phyloP scores from a whole-genome alignment of 2,888 invertebrate species.

The Pammene fasciana region DNA sequence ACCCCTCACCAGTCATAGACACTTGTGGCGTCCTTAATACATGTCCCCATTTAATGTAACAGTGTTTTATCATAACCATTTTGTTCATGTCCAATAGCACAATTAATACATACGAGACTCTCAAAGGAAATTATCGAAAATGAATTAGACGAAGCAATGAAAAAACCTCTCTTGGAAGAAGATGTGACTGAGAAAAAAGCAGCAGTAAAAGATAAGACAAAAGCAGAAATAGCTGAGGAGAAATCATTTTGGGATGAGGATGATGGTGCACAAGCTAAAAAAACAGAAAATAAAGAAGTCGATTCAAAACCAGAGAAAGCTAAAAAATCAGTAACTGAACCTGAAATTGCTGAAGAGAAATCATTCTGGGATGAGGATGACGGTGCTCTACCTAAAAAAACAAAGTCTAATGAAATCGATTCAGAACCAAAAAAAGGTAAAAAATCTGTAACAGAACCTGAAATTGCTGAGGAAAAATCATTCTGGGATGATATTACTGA shows the following conservation, averaged over 20 bases:
- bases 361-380: constrained; percentile 65
- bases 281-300: constrained; percentile 51
- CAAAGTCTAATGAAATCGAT: constrained; percentile 50
- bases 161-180: constrained; percentile 58
- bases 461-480: constrained; percentile 56
- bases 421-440: constrained; percentile 48
- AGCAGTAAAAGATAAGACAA: constrained; percentile 55
- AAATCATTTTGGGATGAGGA: constrained; percentile 62
- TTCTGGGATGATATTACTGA: constrained; percentile 56
- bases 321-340: constrained; percentile 55
- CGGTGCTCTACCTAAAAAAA: constrained; percentile 55
- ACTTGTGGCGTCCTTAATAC: constrained; percentile 68
- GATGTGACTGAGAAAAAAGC: constrained; percentile 50
- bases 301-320: constrained; percentile 47
- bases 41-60: constrained; percentile 52
- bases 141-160: constrained; percentile 74
- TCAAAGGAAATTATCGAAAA: constrained; percentile 78
- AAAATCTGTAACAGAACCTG: constrained; percentile 56
- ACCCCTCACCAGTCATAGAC: constrained; percentile 51
- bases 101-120: constrained; percentile 79
- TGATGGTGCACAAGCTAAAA: constrained; percentile 57
- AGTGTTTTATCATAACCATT: constrained; percentile 61
- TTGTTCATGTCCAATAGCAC: constrained; percentile 74
- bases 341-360: constrained; percentile 55
- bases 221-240: constrained; percentile 53